These are phyloP conservation scores for Plebejus anna DNA, from an alignment of 2,888 invertebrate genomes.

Conservation along the genomic window DNA sequence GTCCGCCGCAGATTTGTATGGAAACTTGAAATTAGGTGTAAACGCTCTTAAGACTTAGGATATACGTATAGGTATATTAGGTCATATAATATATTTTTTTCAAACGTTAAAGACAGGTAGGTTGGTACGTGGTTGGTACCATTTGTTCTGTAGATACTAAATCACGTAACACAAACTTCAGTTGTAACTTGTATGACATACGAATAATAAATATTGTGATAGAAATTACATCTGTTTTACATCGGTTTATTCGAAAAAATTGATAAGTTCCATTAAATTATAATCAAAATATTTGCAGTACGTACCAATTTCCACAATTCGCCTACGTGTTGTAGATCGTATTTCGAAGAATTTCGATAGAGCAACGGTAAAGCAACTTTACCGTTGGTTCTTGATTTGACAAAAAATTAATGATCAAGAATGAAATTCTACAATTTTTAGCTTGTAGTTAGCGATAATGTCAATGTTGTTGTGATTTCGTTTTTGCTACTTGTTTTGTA, in stretches of 20 bases:
- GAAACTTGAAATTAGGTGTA: too few relatives aligned
- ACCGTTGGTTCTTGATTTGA: slow-evolving; percentile 13
- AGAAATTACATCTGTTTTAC: background rate
- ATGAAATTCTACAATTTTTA: slow-evolving; percentile 9
- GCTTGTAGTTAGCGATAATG: slow-evolving; percentile 1
- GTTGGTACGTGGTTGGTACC: too few relatives aligned
- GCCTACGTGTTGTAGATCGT: background rate
- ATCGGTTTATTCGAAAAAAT: background rate
- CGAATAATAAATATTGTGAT: too few relatives aligned
- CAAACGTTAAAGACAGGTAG: too few relatives aligned
- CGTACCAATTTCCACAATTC: background rate
- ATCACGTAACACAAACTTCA: background rate
- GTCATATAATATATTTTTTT: too few relatives aligned
- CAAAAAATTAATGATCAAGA: slow-evolving; percentile 11
- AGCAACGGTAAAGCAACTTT: background rate
- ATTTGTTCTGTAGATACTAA: background rate
- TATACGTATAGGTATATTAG: too few relatives aligned
- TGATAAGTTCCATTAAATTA: background rate
- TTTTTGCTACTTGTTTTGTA: background rate
- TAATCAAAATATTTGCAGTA: background rate
- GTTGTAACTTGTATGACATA: too few relatives aligned
- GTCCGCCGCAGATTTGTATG: too few relatives aligned
- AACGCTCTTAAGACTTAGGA: too few relatives aligned
- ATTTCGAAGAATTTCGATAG: background rate
- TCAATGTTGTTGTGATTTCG: background rate